Base-by-base conservation (phyloP, 2,888 invertebrate species). In the Scaptodrosophila latifasciaeformis region DNA sequence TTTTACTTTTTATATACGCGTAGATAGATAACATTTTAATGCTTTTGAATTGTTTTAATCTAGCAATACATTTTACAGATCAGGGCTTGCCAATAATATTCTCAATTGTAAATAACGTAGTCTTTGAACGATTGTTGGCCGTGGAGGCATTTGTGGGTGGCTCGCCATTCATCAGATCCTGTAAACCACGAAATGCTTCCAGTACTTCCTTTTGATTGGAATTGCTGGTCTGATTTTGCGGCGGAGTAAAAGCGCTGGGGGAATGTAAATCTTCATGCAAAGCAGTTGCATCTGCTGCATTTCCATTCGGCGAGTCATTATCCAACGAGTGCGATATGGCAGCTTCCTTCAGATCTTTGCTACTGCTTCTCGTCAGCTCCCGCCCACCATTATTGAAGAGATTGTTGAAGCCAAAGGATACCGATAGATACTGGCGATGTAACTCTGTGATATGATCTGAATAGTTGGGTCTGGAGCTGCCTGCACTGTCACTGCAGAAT, bases 371-470 rank as follows among this genome's bases (percentile, higher is more conserved):
- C 4, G 4, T 24, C 4, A 7, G 24, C 24, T 29, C n/a, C 19
- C 57, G 44, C 2, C 65, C 7, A 1, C 61, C 64, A 24, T 65
- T 80, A 18, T 75, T 78, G 47, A 86, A 86, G 7, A 86, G 71
- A 40, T 80, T 84, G 56, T 86, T 86, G 44, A 86, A 84, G 9
- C 86, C 86, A 30, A 84, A 79, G 17, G 86, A 82, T 2, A 84
- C 82, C 10, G 85, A 82, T 15, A 86, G 68, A 64, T 86, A 86
- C 63, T 86, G 86, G 2, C 85, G 80, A 62, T 86, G 86, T 27
- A 86, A 70, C 50, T 86, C 86, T 1, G 86, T 86, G 19, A 86
- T 85, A 47, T 80, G 83, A 71, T 86, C 86, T 17, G 84, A 82
- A 48, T 84, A 84, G 64, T 85, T 85, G 24, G 84, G 78, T 9